A percentile compares a stretch with the other conserved stretches of the same genome.
Conservation (phyloP, 2,113 vertebrate genomes). For the Clarias batrachus region DNA sequence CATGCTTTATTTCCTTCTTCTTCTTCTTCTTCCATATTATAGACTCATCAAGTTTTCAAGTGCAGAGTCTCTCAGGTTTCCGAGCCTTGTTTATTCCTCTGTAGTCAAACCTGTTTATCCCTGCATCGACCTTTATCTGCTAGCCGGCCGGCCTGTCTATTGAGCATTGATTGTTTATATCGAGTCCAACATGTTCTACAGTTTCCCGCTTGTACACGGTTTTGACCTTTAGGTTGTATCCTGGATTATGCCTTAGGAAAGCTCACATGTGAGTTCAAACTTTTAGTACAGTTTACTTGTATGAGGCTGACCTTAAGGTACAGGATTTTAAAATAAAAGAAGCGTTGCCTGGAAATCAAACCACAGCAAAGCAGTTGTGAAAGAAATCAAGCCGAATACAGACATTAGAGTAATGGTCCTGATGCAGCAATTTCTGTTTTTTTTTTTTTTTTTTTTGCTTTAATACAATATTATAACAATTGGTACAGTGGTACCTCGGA, state of each 20-base stretch:
- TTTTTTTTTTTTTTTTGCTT: neutral
- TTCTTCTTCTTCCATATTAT: neutral
- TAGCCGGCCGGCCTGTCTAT: neutral
- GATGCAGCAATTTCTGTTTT: neutral
- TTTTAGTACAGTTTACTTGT: neutral
- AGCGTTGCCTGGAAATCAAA: neutral
- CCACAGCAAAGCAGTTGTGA: neutral
- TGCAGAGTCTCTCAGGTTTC: neutral
- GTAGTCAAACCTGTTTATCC: neutral
- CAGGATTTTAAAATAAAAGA: neutral
- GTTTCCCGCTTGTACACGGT: neutral
- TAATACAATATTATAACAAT: neutral
- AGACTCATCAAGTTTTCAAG: neutral
- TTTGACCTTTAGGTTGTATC: conserved; percentile 19
- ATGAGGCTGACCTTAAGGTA: neutral
- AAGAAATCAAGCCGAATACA: neutral
- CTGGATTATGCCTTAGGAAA: conserved; percentile 9
- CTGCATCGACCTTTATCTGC: conserved; percentile 18
- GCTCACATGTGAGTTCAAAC: no score
- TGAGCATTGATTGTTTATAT: conserved; percentile 16
- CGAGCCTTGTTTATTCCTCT: conserved; percentile 16
- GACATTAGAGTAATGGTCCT: neutral
- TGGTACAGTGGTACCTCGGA: no score
- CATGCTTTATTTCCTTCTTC: neutral
- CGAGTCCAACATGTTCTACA: neutral